phyloP scores from a whole-genome alignment of 2,797 vertebrate species.

The Myotis findleyi region DNA sequence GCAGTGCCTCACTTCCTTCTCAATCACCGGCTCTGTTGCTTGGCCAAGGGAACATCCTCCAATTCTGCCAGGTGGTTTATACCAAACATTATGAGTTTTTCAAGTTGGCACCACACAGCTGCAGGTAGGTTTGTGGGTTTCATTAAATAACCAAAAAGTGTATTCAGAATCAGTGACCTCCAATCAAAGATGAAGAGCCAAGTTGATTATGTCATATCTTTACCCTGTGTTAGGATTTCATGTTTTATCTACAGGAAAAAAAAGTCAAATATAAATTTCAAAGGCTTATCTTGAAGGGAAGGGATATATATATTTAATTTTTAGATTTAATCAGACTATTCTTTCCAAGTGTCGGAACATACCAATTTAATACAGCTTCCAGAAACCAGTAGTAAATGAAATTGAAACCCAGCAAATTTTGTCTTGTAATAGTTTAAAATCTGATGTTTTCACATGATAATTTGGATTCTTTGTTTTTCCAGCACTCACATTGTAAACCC shows the following conservation, averaged over 20 bases:
- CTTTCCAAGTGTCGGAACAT: conserved; percentile 45
- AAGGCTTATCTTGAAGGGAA: background rate
- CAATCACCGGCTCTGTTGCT: background rate
- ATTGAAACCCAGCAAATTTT: background rate
- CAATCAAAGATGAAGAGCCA: conserved; percentile 22
- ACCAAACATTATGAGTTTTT: background rate
- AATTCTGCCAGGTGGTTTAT: background rate
- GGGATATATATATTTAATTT: background rate
- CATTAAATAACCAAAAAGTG: background rate
- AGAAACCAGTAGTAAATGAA: conserved; percentile 30
- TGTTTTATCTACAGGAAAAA: background rate
- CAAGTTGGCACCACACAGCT: background rate
- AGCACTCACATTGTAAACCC: background rate
- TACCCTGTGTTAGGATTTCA: background rate
- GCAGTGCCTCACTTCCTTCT: background rate
- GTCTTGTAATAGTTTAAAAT: conserved; percentile 4
- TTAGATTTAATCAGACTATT: background rate
- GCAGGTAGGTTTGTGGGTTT: background rate
- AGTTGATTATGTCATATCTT: background rate
- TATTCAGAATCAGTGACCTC: conserved; percentile 10
- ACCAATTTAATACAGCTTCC: background rate
- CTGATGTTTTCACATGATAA: conserved; percentile 2
- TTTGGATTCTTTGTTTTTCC: background rate
- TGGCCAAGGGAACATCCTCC: background rate
- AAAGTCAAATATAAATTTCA: background rate